A percentile compares a stretch with the other conserved stretches of the same genome.
Evolutionary conservation across 2,888 invertebrate species (phyloP).

Genomic region (Nemoura dubitans): DNA sequence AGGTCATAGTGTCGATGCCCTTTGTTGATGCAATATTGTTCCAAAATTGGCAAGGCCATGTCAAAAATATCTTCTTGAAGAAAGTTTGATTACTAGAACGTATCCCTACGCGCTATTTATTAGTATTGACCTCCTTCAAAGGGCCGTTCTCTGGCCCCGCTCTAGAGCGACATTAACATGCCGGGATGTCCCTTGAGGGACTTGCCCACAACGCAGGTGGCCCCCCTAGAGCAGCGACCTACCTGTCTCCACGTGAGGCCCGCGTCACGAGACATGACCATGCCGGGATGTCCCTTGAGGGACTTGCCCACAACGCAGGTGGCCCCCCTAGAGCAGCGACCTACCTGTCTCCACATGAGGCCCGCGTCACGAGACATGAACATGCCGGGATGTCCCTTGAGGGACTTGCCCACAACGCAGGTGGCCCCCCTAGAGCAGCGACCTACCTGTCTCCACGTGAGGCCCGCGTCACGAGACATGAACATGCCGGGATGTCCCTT

Average conservation of each 20-base stretch:
- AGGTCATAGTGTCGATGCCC: no score
- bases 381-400: constrained; percentile 83
- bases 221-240: constrained; percentile 59
- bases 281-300: constrained; percentile 81
- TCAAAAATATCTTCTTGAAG: no score
- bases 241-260: constrained; percentile 85
- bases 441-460: constrained; percentile 79
- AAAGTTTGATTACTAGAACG: no score
- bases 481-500: constrained; percentile 85
- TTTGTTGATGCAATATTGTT: no score
- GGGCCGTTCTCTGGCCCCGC: no score
- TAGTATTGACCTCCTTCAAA: no score
- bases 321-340: constrained; percentile 63
- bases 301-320: constrained; percentile 82
- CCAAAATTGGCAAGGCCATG: no score
- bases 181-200: constrained; percentile 83
- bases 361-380: constrained; percentile 86
- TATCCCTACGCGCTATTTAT: no score
- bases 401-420: constrained; percentile 78
- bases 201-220: constrained; percentile 82
- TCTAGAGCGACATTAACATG: constrained; percentile 84
- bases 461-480: constrained; percentile 82
- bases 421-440: constrained; percentile 70
- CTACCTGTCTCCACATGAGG: constrained; percentile 80
- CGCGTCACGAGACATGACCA: constrained; percentile 83